Evolutionary conservation across 1,140 invertebrate species (phyloP).

Genomic region (Lasioglossum albipes): DNA sequence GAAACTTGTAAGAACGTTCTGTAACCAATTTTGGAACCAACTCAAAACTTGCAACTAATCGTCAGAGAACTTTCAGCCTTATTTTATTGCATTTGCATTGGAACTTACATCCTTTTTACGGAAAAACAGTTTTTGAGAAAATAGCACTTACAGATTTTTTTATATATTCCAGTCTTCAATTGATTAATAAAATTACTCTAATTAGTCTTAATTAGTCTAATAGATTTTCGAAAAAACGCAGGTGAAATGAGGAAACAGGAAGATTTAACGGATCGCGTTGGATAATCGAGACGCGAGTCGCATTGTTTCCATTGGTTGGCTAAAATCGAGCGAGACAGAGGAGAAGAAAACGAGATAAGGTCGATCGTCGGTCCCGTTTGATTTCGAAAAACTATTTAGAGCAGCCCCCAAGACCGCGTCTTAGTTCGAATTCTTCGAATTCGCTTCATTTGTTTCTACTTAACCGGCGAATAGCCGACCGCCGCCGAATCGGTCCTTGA

Average conservation of each 20-base stretch:
- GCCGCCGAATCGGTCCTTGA: conserved; percentile 30
- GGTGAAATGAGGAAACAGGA: background rate
- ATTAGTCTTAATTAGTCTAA: too few species aligned
- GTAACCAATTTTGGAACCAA: too few species aligned
- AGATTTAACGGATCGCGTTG: background rate
- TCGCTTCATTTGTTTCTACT: conserved; percentile 53
- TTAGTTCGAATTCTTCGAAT: conserved; percentile 47
- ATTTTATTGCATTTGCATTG: too few species aligned
- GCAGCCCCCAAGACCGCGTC: conserved; percentile 20
- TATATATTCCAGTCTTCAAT: too few species aligned
- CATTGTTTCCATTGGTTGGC: background rate
- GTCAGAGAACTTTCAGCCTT: too few species aligned
- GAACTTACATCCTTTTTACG: too few species aligned
- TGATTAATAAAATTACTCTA: too few species aligned
- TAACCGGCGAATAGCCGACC: conserved; percentile 42
- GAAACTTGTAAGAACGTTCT: too few species aligned
- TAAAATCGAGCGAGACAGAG: conserved; percentile 27
- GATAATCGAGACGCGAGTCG: background rate
- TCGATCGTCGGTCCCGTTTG: conserved; percentile 21
- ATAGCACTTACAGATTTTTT: too few species aligned
- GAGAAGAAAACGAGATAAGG: conserved; percentile 5
- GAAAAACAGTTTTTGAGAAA: too few species aligned
- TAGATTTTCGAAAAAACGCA: background rate
- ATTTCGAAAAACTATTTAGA: conserved; percentile 52
- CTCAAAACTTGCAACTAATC: too few species aligned